Percentiles rank a stretch among this genome's conserved stretches.
Evolutionary conservation across 2,797 vertebrate species (phyloP).

Genomic region (Acrocephalus scirpaceus): DNA sequence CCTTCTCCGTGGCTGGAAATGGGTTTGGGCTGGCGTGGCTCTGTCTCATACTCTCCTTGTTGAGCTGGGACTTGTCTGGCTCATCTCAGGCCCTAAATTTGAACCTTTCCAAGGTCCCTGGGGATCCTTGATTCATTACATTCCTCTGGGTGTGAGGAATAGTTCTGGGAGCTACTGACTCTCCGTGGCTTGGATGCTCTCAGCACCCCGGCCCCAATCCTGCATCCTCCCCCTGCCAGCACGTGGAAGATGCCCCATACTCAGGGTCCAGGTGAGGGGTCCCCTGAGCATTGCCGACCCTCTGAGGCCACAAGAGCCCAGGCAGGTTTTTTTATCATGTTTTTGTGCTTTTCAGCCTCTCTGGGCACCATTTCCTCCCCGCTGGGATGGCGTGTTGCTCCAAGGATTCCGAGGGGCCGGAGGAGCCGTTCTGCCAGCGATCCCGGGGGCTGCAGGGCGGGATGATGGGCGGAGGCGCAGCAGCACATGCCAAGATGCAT

Average conservation of each 20-base stretch:
- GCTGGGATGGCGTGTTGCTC: neutral
- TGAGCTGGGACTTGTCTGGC: neutral
- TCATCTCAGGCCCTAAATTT: neutral
- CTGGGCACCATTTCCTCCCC: neutral
- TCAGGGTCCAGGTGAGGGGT: rapidly evolving
- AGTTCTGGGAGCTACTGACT: rapidly evolving
- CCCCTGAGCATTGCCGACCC: rapidly evolving
- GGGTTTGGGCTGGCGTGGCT: neutral
- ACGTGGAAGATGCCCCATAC: rapidly evolving
- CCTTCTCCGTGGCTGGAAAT: rapidly evolving
- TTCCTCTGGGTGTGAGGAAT: neutral
- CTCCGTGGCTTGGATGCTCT: neutral
- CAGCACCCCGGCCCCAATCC: rapidly evolving
- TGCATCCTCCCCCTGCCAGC: neutral
- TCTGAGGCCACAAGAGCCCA: rapidly evolving
- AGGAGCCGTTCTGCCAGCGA: neutral
- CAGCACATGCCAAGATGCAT: conserved; percentile 44
- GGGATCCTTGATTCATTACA: neutral
- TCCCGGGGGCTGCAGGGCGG: neutral
- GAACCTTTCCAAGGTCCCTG: neutral
- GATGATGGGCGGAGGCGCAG: conserved; percentile 29
- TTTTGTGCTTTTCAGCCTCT: neutral
- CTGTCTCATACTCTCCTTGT: rapidly evolving
- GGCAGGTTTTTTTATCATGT: rapidly evolving
- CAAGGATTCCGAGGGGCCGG: rapidly evolving